Evolutionary conservation across 2,888 invertebrate species (phyloP).

Genomic region (Hemithea aestivaria): DNA sequence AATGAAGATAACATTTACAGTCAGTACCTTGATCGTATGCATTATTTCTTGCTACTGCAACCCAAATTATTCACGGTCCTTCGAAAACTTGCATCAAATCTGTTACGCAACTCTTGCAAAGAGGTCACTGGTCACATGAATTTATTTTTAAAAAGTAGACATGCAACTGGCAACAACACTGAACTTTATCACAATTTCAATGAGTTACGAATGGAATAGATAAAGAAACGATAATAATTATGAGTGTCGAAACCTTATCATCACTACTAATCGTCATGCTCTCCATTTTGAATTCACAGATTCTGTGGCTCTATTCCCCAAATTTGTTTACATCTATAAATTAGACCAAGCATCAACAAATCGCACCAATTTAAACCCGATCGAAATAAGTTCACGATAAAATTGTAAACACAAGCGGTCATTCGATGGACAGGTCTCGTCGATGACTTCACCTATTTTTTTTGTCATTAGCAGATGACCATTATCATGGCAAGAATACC

Average conservation of each 20-base stretch:
- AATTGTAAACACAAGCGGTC: constrained; percentile 31
- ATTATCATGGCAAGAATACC: constrained; percentile 42
- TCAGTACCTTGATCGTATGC: too few species aligned
- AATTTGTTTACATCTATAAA: constrained; percentile 39
- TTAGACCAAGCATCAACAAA: constrained; percentile 37
- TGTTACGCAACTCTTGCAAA: constrained; percentile 18
- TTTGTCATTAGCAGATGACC: constrained; percentile 48
- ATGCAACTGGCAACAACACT: constrained; percentile 1
- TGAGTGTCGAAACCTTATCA: constrained; percentile 28
- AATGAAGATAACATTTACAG: constrained; percentile 47
- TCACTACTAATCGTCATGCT: constrained; percentile 33
- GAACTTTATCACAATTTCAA: constrained; percentile 6
- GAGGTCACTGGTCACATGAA: constrained; percentile 11
- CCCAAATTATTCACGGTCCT: constrained; percentile 23
- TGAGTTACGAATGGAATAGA: constrained; percentile 23
- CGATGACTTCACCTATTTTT: constrained; percentile 54
- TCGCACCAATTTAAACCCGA: constrained; percentile 28
- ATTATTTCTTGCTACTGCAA: too few species aligned
- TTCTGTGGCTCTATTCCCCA: constrained; percentile 28
- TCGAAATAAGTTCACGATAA: constrained; percentile 27
- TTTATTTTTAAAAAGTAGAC: background rate
- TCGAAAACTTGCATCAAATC: constrained; percentile 27
- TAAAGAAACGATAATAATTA: constrained; percentile 38
- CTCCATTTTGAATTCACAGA: constrained; percentile 26
- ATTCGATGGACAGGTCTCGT: constrained; percentile 32